Evolutionary conservation across 2,797 vertebrate genomes (phyloP), one percentile per base, ranked within the genome.

Genomic region (Enteromius unitaeniatus): DNA sequence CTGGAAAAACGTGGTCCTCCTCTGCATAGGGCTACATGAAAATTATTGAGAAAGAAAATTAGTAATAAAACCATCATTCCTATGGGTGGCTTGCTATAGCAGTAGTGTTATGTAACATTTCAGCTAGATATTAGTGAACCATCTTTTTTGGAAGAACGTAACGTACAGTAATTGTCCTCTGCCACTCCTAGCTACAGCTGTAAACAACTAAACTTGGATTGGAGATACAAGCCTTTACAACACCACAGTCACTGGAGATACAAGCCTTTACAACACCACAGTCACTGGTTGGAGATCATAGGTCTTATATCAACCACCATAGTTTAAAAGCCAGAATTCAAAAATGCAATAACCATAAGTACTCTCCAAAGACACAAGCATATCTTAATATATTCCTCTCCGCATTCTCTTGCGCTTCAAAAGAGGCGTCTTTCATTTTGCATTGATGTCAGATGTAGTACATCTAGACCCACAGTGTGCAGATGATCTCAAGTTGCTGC

Each of bases 331-430:
- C 80, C 88, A 89, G 86, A 67, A 42, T 74, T 40, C 13, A 55
- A 85, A 70, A 82, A 72, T 69, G 26, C 51, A 45, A 62, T 62
- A 89, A 89, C 84, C 84, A 64, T 90, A 87, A 86, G 80, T 78
- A 26, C 37, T 83, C 80, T 90, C 79, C 7, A 69, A 88, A 92
- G 93, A 89, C 89, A 88, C 91, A 88, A 87, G 85, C 80, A 81
- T 83, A 64, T 75, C 9, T 14, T 6, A 14, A 67, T 42, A 9
- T 53, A 34, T 62, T 72, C 31, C n/a, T 14, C 42, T 75, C 42
- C n/a, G 15, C 28, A 51, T 74, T 73, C 42, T 75, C 31, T 21
- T 40, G 60, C 53, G 13, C 80, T 62, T 73, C 19, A 72, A 49
- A 74, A 1, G 1, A 62, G 34, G 31, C 3, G 0, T 31, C 47